Evolutionary conservation across 2,113 vertebrate species (phyloP).

Genomic region (Condylura cristata): DNA sequence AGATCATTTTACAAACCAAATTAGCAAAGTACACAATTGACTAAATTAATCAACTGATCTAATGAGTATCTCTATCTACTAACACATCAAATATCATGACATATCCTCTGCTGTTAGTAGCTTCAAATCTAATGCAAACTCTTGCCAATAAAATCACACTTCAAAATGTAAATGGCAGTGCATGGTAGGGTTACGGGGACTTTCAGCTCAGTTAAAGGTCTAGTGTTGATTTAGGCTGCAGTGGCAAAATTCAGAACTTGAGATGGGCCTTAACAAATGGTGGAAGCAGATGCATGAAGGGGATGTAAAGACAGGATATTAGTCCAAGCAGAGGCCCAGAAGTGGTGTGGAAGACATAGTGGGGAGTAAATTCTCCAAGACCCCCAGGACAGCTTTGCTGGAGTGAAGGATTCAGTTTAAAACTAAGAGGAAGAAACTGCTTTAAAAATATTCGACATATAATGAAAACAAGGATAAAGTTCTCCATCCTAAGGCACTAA

Average conservation of each 20-base stretch:
- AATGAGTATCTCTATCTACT: background rate
- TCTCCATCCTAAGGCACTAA: background rate
- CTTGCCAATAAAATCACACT: background rate
- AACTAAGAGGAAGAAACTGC: background rate
- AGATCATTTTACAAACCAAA: constrained; percentile 5
- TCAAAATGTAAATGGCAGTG: background rate
- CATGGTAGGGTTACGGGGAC: background rate
- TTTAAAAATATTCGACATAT: background rate
- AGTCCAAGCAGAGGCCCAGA: background rate
- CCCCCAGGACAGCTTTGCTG: background rate
- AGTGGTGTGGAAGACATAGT: rapidly evolving
- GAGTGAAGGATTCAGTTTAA: background rate
- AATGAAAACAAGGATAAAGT: background rate
- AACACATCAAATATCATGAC: background rate
- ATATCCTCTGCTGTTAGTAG: background rate
- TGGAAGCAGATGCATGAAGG: background rate
- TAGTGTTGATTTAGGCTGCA: background rate
- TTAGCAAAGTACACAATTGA: background rate
- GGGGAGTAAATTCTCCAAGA: too few species aligned
- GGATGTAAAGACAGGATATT: background rate
- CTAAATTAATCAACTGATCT: background rate
- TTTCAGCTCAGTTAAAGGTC: background rate
- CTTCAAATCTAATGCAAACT: background rate
- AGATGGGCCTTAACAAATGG: background rate
- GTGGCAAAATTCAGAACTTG: background rate